phyloP scores from a whole-genome alignment of 2,888 invertebrate species.

The Ctena decussata region DNA sequence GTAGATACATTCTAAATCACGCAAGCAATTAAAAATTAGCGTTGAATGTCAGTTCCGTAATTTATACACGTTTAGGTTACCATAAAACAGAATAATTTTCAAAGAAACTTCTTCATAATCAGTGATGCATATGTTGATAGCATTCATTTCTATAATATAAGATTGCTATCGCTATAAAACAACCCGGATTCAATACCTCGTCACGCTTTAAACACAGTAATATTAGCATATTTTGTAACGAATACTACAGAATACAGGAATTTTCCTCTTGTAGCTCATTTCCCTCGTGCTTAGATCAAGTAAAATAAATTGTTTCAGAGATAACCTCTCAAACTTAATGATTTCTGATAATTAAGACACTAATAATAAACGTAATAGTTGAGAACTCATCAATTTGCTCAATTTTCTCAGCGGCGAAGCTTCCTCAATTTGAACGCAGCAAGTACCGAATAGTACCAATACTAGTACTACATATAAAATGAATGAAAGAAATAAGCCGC shows the following conservation, averaged over 20 bases:
- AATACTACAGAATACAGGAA: background rate
- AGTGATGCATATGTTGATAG: background rate
- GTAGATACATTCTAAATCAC: constrained; percentile 13
- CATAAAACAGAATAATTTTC: constrained; percentile 16
- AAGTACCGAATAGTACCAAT: too few relatives aligned
- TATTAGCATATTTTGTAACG: constrained; percentile 6
- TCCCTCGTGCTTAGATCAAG: background rate
- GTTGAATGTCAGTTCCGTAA: background rate
- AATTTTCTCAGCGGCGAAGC: too few relatives aligned
- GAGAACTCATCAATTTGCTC: too few relatives aligned
- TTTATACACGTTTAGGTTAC: constrained; percentile 6
- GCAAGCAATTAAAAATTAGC: constrained; percentile 14
- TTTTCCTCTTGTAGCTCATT: background rate
- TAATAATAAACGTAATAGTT: too few relatives aligned
- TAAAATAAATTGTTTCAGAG: background rate
- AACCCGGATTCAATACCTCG: constrained; percentile 3
- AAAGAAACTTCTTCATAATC: background rate
- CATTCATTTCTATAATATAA: constrained; percentile 5
- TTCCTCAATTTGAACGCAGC: too few relatives aligned
- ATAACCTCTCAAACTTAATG: background rate
- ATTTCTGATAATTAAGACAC: background rate
- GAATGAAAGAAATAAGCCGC: too few relatives aligned
- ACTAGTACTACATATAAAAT: too few relatives aligned
- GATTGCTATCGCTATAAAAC: constrained; percentile 10
- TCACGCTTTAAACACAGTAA: background rate